Evolutionary conservation across 2,888 invertebrate species (phyloP).

Genomic region (Zonitis immaculata): DNA sequence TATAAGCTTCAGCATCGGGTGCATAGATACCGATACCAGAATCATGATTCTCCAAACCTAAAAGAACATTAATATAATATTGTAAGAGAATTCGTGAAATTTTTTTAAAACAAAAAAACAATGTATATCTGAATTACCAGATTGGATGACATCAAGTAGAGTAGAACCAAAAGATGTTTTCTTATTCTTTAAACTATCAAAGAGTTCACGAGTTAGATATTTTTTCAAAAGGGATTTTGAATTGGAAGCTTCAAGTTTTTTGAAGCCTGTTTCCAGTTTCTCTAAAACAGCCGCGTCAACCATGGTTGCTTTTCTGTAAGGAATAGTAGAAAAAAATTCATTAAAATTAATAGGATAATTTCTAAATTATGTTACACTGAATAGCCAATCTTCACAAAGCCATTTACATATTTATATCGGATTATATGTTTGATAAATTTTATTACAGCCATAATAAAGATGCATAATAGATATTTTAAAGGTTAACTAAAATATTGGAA

Average conservation of each 20-base stretch:
- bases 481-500: not conserved
- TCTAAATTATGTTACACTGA: not conserved
- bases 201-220: conserved; percentile 85
- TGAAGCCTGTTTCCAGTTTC: conserved; percentile 87
- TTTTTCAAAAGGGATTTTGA: conserved; percentile 97
- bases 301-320: conserved; percentile 62
- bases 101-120: too few relatives aligned
- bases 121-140: too few relatives aligned
- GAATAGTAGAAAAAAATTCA: conserved; percentile 1
- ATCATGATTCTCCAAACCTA: conserved; percentile 91
- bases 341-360: not conserved
- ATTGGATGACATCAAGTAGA: conserved; percentile 90
- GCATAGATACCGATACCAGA: conserved; percentile 97
- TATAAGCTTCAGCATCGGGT: conserved; percentile 94
- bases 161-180: conserved; percentile 92
- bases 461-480: not conserved
- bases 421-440: not conserved
- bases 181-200: conserved; percentile 87
- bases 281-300: conserved; percentile 88
- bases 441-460: not conserved
- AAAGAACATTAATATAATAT: not conserved
- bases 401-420: not conserved
- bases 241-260: conserved; percentile 81
- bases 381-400: conserved; percentile 1
- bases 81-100: too few relatives aligned